phyloP scores from a whole-genome alignment of 1,140 invertebrate genomes.

The Saccostrea cuccullata region DNA sequence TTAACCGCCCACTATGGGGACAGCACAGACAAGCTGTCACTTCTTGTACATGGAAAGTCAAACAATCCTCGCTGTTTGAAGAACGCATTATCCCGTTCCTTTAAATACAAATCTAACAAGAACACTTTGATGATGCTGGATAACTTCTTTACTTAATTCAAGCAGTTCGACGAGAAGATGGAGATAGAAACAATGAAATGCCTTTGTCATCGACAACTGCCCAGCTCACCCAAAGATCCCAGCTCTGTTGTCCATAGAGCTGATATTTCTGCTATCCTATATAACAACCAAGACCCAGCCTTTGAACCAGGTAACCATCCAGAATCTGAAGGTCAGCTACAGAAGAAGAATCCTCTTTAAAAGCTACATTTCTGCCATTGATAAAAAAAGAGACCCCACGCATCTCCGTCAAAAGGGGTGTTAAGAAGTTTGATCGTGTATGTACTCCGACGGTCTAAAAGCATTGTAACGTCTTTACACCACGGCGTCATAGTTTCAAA shows the following conservation, averaged over 20 bases:
- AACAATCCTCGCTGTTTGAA: neutral
- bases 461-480: no score
- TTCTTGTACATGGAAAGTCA: neutral
- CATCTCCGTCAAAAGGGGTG: neutral
- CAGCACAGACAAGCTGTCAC: neutral
- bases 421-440: no score
- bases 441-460: no score
- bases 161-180: constrained; percentile 24
- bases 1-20: constrained; percentile 46
- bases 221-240: neutral
- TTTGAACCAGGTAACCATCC: constrained; percentile 55
- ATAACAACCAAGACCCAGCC: constrained; percentile 56
- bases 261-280: constrained; percentile 57
- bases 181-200: neutral
- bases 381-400: neutral
- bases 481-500: no score
- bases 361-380: neutral
- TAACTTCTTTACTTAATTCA: neutral
- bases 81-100: neutral
- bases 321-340: constrained; percentile 45
- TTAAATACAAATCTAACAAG: neutral
- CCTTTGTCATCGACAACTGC: neutral
- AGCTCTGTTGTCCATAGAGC: neutral
- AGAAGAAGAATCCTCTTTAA: constrained; percentile 6
- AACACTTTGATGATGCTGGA: constrained; percentile 16